Base-by-base conservation (phyloP, 1,140 invertebrate species). In the Danaus melanippus region DNA sequence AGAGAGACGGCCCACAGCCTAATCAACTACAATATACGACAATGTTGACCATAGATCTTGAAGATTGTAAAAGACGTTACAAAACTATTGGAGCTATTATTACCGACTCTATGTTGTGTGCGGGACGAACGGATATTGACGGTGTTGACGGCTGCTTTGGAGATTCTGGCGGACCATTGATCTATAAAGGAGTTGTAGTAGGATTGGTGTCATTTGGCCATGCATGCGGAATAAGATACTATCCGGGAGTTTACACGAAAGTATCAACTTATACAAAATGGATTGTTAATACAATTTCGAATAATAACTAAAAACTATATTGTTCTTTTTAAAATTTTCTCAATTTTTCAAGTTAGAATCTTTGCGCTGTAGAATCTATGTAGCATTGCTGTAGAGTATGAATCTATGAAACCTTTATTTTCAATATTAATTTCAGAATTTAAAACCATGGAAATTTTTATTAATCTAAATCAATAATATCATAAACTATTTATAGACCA, bases 161-260 rank as follows among this genome's bases (percentile, higher is more conserved):
- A 0, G 90, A 91, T 60, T 89, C 89, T 2, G 90, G 90, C 21
- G 90, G 90, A 3, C 89, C 90, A 0, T 21, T 91, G 8, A 60
- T 85, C 46, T 76, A 84, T 46, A 79, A 81, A 60, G 78, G 78
- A 8, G 60, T 83, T 7, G 84, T 91, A 0, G 76, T 88, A 11
- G 90, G 90, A 8, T 70, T 91, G 4, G 89, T 90, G 1, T 91
- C 90, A 1, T 91, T 90, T 70, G 90, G 90, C 1, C 77, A 76
- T 43, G 84, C 83, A 5, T 93, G 92, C 64, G 92, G 87, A 10
- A 66, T 87, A 43, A 77, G 86, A 2, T 84, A 77, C n/a, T 88
- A 87, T 67, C 91, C 91, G 4, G 91, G 91, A 15, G 90, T 92
- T 10, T 93, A 92, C 67, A 90, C 91, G 0, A 88, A 89, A 67